Evolutionary conservation across 2,888 invertebrate genomes (phyloP), one percentile per base, ranked within the genome.

Genomic region (Drosophila nr. perissopoda): DNA sequence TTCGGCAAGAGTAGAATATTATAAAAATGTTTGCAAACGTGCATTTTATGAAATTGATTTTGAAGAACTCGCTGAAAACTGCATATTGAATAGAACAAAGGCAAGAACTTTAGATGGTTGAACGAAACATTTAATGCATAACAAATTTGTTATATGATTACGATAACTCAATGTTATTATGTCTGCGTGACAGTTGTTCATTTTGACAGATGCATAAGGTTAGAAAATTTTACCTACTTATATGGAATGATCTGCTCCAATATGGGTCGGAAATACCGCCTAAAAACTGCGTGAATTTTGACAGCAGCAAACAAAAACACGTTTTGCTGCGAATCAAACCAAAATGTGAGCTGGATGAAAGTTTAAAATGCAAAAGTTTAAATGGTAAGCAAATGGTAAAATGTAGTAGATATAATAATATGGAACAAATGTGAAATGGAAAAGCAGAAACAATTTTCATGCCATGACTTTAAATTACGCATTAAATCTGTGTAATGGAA

Each of bases 251-350:
- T 16, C 13, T 13, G 29, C 4, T 52, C 2, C 29, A 11, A 4
- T 27, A 1, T 2, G 6, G 6, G 34, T 27, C 11, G 11, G 7
- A 54, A 27, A 13, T 25, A 38, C 18, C 36, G 4, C 0, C 1
- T 25, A 36, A 10, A 10, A 11, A n/a, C 27, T n/a, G 36, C 18
- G 13, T 27, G 4, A 36, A 27, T 18, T 54, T 27, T 27, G 54
- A 18, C 18, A 18, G 2, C 8, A 18, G 18, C 18, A 36, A 18
- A 27, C 40, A 27, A 48, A 27, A 21, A 11, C 25, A 29, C n/a
- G 29, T 27, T 54, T 64, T 34, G 36, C 38, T 59, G 58, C 63
- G 54, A 63, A 16, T 51, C 29, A 42, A 29, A 4, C 13, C 29
- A 29, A n/a, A 40, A 34, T n/a, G 25, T 11, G 4, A 31, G 56